These are phyloP conservation scores for Tigriopus japonicus DNA, from an alignment of 1,140 invertebrate genomes.

Conservation along the genomic window DNA sequence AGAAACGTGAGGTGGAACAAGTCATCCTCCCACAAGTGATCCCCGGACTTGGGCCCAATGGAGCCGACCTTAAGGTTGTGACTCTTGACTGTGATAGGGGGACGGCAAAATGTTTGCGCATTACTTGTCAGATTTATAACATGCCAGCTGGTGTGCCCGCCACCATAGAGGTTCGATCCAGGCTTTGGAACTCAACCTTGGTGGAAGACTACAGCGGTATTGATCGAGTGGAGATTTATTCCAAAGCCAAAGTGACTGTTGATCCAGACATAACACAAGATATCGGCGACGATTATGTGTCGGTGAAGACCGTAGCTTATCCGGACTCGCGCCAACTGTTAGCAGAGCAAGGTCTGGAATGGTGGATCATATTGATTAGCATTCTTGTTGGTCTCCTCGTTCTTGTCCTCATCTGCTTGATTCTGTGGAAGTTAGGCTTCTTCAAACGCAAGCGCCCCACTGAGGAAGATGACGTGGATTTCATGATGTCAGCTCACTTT, in stretches of 20 bases:
- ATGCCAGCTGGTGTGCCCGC: conserved; percentile 48
- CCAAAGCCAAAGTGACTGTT: conserved; percentile 48
- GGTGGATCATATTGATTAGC: conserved; percentile 64
- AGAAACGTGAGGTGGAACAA: conserved; percentile 45
- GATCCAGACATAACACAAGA: conserved; percentile 50
- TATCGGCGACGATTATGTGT: conserved; percentile 37
- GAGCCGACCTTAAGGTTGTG: conserved; percentile 52
- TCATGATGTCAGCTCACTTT: conserved; percentile 12
- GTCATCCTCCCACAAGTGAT: conserved; percentile 48
- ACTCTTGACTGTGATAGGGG: conserved; percentile 43
- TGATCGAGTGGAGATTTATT: conserved; percentile 58
- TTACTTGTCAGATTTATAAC: conserved; percentile 56
- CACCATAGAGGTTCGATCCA: conserved; percentile 53
- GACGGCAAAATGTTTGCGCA: conserved; percentile 66
- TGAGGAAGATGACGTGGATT: conserved; percentile 11
- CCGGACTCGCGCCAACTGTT: conserved; percentile 48
- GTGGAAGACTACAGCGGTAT: conserved; percentile 66
- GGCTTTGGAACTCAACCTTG: conserved; percentile 74
- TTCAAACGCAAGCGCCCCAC: conserved; percentile 56
- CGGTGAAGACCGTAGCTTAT: conserved; percentile 47
- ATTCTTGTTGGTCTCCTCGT: conserved; percentile 55
- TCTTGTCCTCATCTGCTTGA: conserved; percentile 49
- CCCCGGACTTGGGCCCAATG: conserved; percentile 45
- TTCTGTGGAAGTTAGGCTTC: conserved; percentile 68
- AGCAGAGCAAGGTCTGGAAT: conserved; percentile 42